Percentiles rank a stretch among this genome's conserved stretches.
Evolutionary conservation across 2,113 vertebrate species (phyloP).

Genomic region (Tetraodon nigroviridis): DNA sequence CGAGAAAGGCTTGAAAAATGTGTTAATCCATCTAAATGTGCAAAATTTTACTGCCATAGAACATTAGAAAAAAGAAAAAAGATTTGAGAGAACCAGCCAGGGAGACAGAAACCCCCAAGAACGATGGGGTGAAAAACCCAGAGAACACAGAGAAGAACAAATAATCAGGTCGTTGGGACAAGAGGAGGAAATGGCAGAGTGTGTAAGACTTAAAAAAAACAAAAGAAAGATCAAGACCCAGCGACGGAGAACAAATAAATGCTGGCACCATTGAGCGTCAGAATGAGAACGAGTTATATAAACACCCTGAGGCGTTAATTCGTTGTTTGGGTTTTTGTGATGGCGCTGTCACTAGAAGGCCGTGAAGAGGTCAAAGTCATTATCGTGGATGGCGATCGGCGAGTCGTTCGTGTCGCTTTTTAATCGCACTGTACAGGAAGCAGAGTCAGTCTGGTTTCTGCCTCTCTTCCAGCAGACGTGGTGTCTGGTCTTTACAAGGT

Average conservation of each 20-base stretch:
- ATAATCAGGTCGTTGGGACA: constrained; percentile 18
- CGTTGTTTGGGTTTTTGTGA: too few relatives aligned
- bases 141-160: constrained; percentile 27
- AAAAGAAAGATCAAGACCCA: constrained; percentile 11
- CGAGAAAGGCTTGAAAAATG: too few relatives aligned
- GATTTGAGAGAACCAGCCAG: background rate
- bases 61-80: background rate
- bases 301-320: constrained; percentile 52
- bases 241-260: constrained; percentile 36
- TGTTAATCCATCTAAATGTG: background rate
- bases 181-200: constrained; percentile 24
- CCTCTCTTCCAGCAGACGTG: constrained; percentile 14
- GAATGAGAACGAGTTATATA: constrained; percentile 49
- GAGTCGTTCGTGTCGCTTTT: constrained; percentile 21
- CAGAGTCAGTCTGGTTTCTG: constrained; percentile 4
- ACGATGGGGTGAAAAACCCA: constrained; percentile 19
- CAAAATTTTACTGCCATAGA: background rate
- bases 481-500: constrained; percentile 64
- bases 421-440: constrained; percentile 22
- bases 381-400: constrained; percentile 16
- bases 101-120: background rate
- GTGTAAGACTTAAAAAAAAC: background rate
- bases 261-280: constrained; percentile 37
- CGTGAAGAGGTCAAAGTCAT: background rate
- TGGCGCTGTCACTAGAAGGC: too few relatives aligned